Evolutionary conservation across 2,888 invertebrate genomes (phyloP).

Genomic region (Amiota communis): DNA sequence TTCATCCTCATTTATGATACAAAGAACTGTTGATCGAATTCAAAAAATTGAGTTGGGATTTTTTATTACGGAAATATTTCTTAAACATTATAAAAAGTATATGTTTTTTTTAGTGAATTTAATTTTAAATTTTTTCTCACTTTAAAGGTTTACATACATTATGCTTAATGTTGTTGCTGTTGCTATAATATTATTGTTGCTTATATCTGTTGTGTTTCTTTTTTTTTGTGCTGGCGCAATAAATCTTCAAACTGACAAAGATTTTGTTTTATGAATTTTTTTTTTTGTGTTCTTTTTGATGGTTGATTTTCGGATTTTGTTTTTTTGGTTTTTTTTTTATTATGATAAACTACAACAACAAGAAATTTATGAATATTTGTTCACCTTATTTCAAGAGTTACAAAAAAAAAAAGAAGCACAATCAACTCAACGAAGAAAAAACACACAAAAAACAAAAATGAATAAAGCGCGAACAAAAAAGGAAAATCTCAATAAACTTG

Average conservation of each 20-base stretch:
- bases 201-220: neutral
- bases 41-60: neutral
- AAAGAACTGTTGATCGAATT: conserved; percentile 61
- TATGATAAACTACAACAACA: conserved; percentile 18
- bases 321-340: conserved; percentile 6
- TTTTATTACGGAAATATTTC: conserved; percentile 16
- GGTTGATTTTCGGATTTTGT: neutral
- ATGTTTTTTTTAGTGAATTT: too few species aligned
- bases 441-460: neutral
- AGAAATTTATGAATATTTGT: neutral
- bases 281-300: conserved; percentile 27
- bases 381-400: neutral
- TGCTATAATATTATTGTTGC: neutral
- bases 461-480: neutral
- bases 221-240: conserved; percentile 11
- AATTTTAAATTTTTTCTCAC: too few species aligned
- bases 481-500: neutral
- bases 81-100: too few species aligned
- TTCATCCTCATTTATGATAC: conserved; percentile 1
- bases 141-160: too few species aligned
- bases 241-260: conserved; percentile 17
- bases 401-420: neutral
- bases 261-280: neutral
- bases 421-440: too few species aligned
- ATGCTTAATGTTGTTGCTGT: too few species aligned